These are phyloP conservation scores for Nanorana parkeri DNA, from an alignment of 2,113 vertebrate genomes.

Conservation along the genomic window DNA sequence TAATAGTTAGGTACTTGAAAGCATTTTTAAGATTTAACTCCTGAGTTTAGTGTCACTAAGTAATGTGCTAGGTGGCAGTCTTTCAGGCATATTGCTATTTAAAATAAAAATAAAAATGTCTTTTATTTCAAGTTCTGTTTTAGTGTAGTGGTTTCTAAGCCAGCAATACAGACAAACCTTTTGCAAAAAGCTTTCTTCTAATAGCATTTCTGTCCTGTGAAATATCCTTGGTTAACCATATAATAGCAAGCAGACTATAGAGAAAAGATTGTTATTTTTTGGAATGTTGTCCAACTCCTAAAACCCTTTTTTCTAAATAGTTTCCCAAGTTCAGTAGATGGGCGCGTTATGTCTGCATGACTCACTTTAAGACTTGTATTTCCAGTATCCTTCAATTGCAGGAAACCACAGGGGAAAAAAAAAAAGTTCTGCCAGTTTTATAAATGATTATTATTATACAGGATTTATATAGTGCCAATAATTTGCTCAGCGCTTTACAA, in stretches of 20 bases:
- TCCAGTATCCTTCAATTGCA: constrained; percentile 8
- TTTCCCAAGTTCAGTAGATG: neutral
- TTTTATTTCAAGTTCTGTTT: too few species aligned
- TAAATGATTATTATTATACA: too few species aligned
- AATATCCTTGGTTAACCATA: neutral
- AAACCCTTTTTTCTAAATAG: neutral
- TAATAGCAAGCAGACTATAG: neutral
- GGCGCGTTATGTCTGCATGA: neutral
- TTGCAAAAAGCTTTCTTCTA: neutral
- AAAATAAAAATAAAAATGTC: too few species aligned
- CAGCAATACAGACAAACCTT: too few species aligned
- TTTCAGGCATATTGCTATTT: too few species aligned
- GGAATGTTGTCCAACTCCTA: neutral
- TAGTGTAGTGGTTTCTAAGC: too few species aligned
- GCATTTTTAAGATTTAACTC: too few species aligned
- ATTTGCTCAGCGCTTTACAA: too few species aligned
- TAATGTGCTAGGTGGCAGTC: too few species aligned
- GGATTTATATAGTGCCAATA: too few species aligned
- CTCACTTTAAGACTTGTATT: neutral
- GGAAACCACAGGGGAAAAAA: constrained; percentile 20
- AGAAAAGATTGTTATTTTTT: neutral
- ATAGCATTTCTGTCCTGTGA: neutral
- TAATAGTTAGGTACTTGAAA: too few species aligned
- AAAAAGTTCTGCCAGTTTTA: neutral
- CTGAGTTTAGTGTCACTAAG: too few species aligned